These are phyloP conservation scores for Valencia hispanica DNA, from an alignment of 2,797 vertebrate species.

Conservation along the genomic window DNA sequence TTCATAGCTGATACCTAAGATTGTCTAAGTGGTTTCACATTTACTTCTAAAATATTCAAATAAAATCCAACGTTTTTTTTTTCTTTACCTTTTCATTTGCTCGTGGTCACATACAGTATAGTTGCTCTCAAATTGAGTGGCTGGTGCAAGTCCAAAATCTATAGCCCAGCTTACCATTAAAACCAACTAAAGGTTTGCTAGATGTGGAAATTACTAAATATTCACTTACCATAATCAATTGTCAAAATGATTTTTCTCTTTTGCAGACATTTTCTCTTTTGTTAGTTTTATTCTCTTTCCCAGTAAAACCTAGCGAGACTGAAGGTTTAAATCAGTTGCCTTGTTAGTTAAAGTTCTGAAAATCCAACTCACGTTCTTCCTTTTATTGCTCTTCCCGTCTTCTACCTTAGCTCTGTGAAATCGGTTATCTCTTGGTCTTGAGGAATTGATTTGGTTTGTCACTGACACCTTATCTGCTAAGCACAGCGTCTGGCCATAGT, in stretches of 20 bases:
- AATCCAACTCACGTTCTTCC: background rate
- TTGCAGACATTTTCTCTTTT: background rate
- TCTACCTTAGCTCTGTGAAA: background rate
- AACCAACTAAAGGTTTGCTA: background rate
- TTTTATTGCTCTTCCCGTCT: background rate
- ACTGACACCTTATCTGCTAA: slow-evolving; percentile 9
- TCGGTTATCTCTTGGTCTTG: background rate
- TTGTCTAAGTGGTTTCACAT: background rate
- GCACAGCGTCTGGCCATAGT: slow-evolving; percentile 2
- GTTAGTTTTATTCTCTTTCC: background rate
- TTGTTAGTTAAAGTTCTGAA: background rate
- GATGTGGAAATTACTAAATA: background rate
- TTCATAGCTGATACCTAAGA: background rate
- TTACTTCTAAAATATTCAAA: background rate
- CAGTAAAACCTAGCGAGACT: background rate
- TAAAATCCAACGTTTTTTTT: background rate
- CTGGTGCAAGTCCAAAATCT: background rate
- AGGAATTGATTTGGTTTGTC: slow-evolving; percentile 9
- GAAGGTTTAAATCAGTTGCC: background rate
- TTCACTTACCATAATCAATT: background rate
- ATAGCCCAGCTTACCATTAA: too few relatives aligned
- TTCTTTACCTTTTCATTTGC: background rate
- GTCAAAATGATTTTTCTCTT: background rate
- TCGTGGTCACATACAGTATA: background rate
- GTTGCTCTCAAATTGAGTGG: background rate